Conservation (phyloP, 2,113 vertebrate species). For the Clarias batrachus region DNA sequence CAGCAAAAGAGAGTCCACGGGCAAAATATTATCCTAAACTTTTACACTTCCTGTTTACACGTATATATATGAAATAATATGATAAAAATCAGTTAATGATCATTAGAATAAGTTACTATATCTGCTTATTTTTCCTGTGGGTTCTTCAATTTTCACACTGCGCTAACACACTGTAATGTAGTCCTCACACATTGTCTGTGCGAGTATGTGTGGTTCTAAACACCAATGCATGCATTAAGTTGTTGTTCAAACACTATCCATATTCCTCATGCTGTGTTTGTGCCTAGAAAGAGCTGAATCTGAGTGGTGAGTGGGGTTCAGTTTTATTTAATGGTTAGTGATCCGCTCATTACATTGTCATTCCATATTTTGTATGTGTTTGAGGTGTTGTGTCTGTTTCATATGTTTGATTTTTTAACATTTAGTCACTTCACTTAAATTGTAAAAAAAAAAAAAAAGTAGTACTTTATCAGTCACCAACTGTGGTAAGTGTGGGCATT, state of each 20-base stretch:
- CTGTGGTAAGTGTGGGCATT: conserved; percentile 44
- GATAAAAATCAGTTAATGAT: background rate
- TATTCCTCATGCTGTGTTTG: conserved; percentile 26
- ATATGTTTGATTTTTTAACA: conserved; percentile 56
- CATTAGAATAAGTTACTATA: conserved; percentile 1
- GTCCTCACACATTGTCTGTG: conserved; percentile 33
- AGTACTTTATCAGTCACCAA: conserved; percentile 30
- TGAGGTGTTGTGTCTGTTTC: conserved; percentile 54
- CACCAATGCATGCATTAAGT: conserved; percentile 42
- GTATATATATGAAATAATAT: background rate
- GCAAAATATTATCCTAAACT: conserved; percentile 62
- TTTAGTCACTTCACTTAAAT: conserved; percentile 33
- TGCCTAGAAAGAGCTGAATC: conserved; percentile 49
- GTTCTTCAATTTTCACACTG: conserved; percentile 63
- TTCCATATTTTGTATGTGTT: conserved; percentile 34
- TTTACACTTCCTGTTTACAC: background rate
- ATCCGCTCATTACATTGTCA: background rate
- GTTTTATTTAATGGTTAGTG: conserved; percentile 30
- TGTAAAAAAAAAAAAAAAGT: background rate
- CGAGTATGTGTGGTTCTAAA: conserved; percentile 30
- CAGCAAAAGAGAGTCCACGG: conserved; percentile 76
- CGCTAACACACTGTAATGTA: conserved; percentile 35
- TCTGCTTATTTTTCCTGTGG: conserved; percentile 74
- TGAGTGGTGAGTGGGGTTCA: conserved; percentile 51
- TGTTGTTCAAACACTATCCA: conserved; percentile 21